phyloP scores from a whole-genome alignment of 2,888 invertebrate species.

The Epicampocera succincta region DNA sequence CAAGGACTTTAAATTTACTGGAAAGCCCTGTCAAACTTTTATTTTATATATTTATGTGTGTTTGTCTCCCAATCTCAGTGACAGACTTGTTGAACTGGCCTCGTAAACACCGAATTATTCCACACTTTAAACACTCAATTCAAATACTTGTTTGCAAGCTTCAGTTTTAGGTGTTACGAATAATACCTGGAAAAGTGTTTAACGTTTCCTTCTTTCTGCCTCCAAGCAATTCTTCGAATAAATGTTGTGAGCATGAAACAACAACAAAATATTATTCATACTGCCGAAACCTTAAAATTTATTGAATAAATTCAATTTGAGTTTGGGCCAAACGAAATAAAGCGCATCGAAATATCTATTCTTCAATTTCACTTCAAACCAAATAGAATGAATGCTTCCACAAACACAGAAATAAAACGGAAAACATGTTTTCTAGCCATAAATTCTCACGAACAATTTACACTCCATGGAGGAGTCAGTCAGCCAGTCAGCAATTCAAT shows the following conservation, averaged over 20 bases:
- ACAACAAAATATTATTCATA: slow-evolving; percentile 21
- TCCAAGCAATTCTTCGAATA: not conserved
- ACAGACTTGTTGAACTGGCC: no score
- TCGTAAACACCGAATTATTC: no score
- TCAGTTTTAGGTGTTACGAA: not conserved
- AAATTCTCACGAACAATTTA: slow-evolving; percentile 59
- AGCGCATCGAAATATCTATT: slow-evolving; percentile 3
- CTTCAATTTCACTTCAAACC: slow-evolving; percentile 14
- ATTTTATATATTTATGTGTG: no score
- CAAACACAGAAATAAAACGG: slow-evolving; percentile 33
- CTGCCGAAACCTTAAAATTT: slow-evolving; percentile 41
- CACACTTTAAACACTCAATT: no score
- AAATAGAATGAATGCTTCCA: slow-evolving; percentile 50
- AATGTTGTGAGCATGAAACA: not conserved
- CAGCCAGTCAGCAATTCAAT: slow-evolving; percentile 37
- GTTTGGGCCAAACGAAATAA: slow-evolving; percentile 20
- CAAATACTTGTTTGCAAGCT: no score
- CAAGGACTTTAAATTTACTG: no score
- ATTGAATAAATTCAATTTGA: slow-evolving; percentile 58
- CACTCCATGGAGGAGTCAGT: slow-evolving; percentile 26
- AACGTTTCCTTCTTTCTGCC: not conserved
- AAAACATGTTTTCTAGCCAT: slow-evolving; percentile 37
- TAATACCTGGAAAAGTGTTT: not conserved
- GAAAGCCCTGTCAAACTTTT: not conserved
- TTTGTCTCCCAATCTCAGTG: no score